A percentile compares a stretch with the other conserved stretches of the same genome.
phyloP scores from a whole-genome alignment of 2,113 vertebrate species.

The Regulus satrapa region DNA sequence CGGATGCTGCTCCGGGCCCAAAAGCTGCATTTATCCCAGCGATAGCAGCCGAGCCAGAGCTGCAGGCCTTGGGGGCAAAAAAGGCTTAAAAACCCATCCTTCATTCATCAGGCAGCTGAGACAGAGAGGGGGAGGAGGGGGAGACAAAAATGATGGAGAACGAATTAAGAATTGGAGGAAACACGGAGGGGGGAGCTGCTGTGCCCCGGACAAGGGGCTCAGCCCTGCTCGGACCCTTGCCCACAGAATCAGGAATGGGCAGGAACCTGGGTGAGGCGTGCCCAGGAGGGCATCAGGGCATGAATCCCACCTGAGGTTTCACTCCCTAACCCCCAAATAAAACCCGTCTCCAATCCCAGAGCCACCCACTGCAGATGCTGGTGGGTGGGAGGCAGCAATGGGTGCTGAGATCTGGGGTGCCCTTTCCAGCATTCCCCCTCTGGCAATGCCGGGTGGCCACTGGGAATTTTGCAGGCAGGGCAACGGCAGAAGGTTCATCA shows the following conservation, averaged over 20 bases:
- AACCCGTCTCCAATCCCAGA: not conserved
- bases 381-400: not conserved
- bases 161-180: not conserved
- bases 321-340: not conserved
- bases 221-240: accelerated
- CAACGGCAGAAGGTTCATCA: not conserved
- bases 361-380: not conserved
- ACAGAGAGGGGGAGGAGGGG: not conserved
- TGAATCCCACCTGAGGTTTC: not conserved
- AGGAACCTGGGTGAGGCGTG: not conserved
- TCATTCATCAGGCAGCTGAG: slow-evolving; percentile 65
- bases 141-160: slow-evolving; percentile 26
- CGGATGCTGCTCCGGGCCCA: slow-evolving; percentile 43
- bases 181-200: not conserved
- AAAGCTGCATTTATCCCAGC: slow-evolving; percentile 63
- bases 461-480: not conserved
- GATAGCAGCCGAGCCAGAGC: slow-evolving; percentile 64
- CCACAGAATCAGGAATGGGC: not conserved
- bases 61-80: slow-evolving; percentile 53
- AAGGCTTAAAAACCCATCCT: slow-evolving; percentile 60
- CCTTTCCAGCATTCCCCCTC: not conserved
- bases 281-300: not conserved
- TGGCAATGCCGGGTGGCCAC: accelerated
- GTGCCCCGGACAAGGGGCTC: not conserved
- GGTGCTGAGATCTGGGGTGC: not conserved